phyloP scores from a whole-genome alignment of 2,888 invertebrate species.

The Himalopsyche japonica region DNA sequence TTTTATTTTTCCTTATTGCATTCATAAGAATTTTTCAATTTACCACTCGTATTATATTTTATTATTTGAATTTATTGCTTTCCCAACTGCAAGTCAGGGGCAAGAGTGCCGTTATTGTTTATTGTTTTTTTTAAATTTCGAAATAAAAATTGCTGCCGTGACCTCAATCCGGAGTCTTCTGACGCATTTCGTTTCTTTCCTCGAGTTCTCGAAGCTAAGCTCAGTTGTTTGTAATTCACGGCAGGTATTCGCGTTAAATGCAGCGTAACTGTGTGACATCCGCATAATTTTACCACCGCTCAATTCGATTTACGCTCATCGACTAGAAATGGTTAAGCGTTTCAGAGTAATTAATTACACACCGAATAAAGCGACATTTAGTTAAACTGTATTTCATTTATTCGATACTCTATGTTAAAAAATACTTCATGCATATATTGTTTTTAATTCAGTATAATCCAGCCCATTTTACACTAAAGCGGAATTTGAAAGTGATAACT shows the following conservation, averaged over 20 bases:
- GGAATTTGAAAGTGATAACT: no score
- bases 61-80: background rate
- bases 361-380: no score
- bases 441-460: no score
- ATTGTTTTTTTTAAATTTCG: background rate
- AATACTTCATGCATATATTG: no score
- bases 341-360: background rate
- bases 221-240: background rate
- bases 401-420: no score
- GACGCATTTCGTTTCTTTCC: constrained; percentile 21
- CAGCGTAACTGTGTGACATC: background rate
- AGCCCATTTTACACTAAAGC: no score
- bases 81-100: background rate
- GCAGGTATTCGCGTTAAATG: background rate
- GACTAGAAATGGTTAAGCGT: background rate
- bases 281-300: background rate
- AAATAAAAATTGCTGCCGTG: constrained; percentile 1
- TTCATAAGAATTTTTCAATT: no score
- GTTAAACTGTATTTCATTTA: no score
- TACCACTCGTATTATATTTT: background rate
- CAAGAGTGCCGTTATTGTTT: background rate
- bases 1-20: no score
- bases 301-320: background rate
- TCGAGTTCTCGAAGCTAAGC: background rate
- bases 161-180: constrained; percentile 17